These are phyloP conservation scores for Caenorhabditis auriculariae DNA, from an alignment of 2,888 invertebrate genomes.

Conservation along the genomic window DNA sequence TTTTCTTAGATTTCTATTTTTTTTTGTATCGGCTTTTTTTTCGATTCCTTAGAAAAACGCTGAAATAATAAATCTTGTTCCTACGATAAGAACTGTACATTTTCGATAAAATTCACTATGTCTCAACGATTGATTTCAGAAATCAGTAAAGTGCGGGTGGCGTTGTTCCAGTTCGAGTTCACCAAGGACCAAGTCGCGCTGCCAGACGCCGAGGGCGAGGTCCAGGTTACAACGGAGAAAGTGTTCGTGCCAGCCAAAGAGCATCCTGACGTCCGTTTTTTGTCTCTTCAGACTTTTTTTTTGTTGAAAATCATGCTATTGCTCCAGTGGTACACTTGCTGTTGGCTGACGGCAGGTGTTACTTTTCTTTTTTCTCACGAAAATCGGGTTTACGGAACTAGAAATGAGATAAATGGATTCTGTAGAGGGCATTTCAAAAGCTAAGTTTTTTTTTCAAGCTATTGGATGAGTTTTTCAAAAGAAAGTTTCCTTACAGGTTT, in stretches of 20 bases:
- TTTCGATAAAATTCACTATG: no score
- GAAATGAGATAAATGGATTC: neutral
- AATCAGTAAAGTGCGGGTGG: slow-evolving; percentile 95
- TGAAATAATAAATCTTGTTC: no score
- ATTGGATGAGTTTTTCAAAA: no score
- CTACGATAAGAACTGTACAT: no score
- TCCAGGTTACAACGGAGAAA: slow-evolving; percentile 94
- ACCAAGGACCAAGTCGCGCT: slow-evolving; percentile 71
- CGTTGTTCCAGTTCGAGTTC: slow-evolving; percentile 97
- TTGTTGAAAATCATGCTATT: neutral
- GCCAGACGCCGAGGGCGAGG: slow-evolving; percentile 64
- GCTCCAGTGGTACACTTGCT: no score
- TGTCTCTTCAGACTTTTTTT: slow-evolving; percentile 43
- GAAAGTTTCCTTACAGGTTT: no score
- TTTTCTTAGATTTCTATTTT: no score
- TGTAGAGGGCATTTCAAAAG: neutral
- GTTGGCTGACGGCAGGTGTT: neutral
- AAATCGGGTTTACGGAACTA: neutral
- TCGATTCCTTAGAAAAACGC: no score
- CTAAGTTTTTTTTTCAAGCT: no score
- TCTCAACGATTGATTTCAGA: slow-evolving; percentile 71
- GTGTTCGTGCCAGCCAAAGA: slow-evolving; percentile 99
- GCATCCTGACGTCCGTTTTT: slow-evolving; percentile 90
- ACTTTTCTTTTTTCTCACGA: neutral
- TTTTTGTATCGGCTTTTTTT: no score